Evolutionary conservation across 1,140 invertebrate genomes (phyloP).

Genomic region (Rhynchophorus ferrugineus): DNA sequence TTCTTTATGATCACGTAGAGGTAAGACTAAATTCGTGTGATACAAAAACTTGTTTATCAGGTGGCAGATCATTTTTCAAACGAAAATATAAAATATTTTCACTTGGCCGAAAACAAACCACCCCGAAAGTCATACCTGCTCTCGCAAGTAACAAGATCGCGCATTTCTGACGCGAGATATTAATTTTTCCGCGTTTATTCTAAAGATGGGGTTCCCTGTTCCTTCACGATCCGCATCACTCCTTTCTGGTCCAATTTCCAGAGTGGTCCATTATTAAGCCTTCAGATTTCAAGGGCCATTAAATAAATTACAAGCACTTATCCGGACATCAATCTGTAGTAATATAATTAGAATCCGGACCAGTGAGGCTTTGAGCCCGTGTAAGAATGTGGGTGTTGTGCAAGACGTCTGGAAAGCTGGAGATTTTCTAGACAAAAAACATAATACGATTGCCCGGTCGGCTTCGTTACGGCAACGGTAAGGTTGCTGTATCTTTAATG

Average conservation of each 20-base stretch:
- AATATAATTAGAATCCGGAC: constrained; percentile 21
- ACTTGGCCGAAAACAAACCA: no score
- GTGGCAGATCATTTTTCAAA: no score
- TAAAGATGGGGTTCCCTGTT: background rate
- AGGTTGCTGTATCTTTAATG: no score
- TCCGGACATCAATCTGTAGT: constrained; percentile 22
- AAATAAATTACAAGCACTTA: constrained; percentile 24
- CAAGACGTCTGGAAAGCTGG: constrained; percentile 7
- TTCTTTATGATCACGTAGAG: no score
- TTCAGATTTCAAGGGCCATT: constrained; percentile 19
- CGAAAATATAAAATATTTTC: no score
- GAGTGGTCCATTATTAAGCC: constrained; percentile 22
- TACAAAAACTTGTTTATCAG: no score
- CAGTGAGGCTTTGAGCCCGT: constrained; percentile 3
- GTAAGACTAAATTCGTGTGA: no score
- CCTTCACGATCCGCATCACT: constrained; percentile 9
- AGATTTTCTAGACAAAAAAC: constrained; percentile 5
- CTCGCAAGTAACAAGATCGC: no score
- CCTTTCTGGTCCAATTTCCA: constrained; percentile 20
- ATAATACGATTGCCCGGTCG: constrained; percentile 20
- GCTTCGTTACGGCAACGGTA: no score
- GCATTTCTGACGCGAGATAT: no score
- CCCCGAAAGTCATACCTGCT: no score
- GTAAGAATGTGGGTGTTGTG: constrained; percentile 20
- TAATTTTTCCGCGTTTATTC: background rate